Evolutionary conservation across 2,113 vertebrate genomes (phyloP).

Genomic region (Hipposideros armiger): DNA sequence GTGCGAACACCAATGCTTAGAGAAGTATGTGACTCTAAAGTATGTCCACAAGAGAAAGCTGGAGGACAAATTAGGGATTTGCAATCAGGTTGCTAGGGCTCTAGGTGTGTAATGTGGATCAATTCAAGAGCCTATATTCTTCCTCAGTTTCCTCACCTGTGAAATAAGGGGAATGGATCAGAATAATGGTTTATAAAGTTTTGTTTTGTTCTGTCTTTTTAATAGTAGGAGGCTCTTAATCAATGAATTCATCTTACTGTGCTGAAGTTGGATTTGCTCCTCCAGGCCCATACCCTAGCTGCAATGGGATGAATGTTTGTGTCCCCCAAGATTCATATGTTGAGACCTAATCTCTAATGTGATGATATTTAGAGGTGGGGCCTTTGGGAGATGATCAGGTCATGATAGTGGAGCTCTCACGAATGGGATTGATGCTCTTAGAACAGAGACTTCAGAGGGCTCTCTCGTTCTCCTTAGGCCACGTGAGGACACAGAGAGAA

Average conservation of each 20-base stretch:
- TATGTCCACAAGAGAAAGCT: slow-evolving; percentile 53
- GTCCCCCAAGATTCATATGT: not conserved
- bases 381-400: not conserved
- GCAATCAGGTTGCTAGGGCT: not conserved
- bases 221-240: not conserved
- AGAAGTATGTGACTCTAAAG: slow-evolving; percentile 65
- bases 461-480: not conserved
- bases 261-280: not conserved
- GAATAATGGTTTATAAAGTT: not conserved
- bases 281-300: not conserved
- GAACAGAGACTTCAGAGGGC: not conserved
- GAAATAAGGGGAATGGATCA: not conserved
- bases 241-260: not conserved
- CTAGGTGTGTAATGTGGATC: not conserved
- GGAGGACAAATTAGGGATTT: slow-evolving; percentile 54
- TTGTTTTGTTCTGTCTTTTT: not conserved
- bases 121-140: not conserved
- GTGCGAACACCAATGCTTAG: slow-evolving; percentile 77
- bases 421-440: not conserved
- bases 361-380: not conserved
- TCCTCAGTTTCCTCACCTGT: not conserved
- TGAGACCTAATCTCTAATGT: not conserved
- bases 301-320: not conserved
- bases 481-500: not conserved
- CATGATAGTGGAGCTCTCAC: not conserved